These are phyloP conservation scores for Lordiphosa stackelbergi DNA, from an alignment of 1,140 invertebrate genomes.

Conservation along the genomic window DNA sequence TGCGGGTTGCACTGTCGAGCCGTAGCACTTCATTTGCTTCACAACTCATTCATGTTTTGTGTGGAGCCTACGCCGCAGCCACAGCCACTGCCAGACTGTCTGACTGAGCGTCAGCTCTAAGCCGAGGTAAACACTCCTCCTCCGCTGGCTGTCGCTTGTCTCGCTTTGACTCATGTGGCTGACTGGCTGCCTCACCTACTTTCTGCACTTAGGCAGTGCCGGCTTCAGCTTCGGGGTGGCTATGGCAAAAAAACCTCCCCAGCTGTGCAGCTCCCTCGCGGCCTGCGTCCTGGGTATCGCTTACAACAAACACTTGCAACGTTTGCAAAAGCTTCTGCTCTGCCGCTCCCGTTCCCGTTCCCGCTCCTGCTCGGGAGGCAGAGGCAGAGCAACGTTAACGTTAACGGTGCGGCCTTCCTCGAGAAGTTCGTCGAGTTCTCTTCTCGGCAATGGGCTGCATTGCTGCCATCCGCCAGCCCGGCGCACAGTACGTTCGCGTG, in stretches of 20 bases:
- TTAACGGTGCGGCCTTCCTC: constrained; percentile 56
- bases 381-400: constrained; percentile 47
- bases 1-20: constrained; percentile 59
- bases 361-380: constrained; percentile 14
- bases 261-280: constrained; percentile 46
- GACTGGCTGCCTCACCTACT: constrained; percentile 61
- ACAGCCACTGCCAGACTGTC: constrained; percentile 33
- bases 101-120: constrained; percentile 54
- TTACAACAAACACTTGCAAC: constrained; percentile 70
- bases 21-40: constrained; percentile 75
- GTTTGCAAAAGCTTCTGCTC: constrained; percentile 54
- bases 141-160: constrained; percentile 16
- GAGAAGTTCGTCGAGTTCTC: constrained; percentile 56
- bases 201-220: constrained; percentile 59
- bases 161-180: constrained; percentile 49
- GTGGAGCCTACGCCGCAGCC: constrained; percentile 38
- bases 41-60: constrained; percentile 76
- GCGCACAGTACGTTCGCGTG: constrained; percentile 75
- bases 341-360: constrained; percentile 20
- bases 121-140: constrained; percentile 65
- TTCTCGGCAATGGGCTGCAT: constrained; percentile 33
- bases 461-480: constrained; percentile 32
- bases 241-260: constrained; percentile 45
- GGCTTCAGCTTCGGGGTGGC: constrained; percentile 50
- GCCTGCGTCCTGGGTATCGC: constrained; percentile 56